phyloP scores from a whole-genome alignment of 2,797 vertebrate species.

The Galago senegalensis region DNA sequence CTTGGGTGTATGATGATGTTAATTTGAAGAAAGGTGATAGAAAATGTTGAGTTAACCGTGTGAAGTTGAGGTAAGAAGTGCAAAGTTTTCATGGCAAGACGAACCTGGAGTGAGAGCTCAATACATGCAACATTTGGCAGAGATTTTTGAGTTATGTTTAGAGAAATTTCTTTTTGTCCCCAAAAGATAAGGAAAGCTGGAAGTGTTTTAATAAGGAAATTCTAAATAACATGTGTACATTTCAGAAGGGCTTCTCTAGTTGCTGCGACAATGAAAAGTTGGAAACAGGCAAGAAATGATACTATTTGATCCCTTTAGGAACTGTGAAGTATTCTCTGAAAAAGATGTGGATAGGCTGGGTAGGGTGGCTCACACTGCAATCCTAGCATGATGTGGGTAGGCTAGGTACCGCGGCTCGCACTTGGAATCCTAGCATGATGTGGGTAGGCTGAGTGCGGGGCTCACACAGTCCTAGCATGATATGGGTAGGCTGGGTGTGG shows the following conservation, averaged over 20 bases:
- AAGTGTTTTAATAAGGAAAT: background rate
- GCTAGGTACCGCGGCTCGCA: no score
- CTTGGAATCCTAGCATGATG: no score
- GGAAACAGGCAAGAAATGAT: background rate
- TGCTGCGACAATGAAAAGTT: background rate
- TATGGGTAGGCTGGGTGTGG: no score
- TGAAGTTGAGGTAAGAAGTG: background rate
- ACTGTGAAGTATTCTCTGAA: background rate
- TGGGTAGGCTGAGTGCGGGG: no score
- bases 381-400: no score
- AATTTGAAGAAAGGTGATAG: background rate
- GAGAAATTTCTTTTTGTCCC: background rate
- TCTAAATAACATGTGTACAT: background rate
- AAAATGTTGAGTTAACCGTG: background rate
- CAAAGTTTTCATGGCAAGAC: background rate
- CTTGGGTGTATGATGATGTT: background rate
- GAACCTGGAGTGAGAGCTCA: background rate
- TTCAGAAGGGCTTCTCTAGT: slow-evolving; percentile 21
- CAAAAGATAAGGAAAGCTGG: background rate
- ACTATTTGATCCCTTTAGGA: background rate
- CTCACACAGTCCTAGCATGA: no score
- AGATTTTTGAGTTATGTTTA: background rate
- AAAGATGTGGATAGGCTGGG: background rate
- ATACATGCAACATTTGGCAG: background rate
- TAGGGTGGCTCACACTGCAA: no score